Evolutionary conservation across 2,888 invertebrate species (phyloP).

Genomic region (Oxystoma pomonae): DNA sequence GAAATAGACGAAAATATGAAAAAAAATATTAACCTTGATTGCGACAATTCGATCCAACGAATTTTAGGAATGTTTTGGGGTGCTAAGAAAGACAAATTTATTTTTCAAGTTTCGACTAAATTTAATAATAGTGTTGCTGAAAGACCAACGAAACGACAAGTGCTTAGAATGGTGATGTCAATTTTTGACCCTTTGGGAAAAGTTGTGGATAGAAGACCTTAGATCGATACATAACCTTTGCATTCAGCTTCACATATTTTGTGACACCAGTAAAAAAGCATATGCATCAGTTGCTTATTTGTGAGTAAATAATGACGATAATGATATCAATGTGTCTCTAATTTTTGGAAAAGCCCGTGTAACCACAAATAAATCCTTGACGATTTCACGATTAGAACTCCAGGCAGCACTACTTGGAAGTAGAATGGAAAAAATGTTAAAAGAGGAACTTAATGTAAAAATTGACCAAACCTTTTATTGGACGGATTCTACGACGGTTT

Average conservation of each 20-base stretch:
- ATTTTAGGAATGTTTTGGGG: slow-evolving; percentile 17
- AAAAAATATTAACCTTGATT: not conserved
- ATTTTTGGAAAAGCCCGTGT: too few relatives aligned
- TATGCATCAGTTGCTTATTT: not conserved
- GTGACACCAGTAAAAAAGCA: too few relatives aligned
- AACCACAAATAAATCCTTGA: slow-evolving; percentile 20
- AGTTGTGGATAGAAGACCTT: too few relatives aligned
- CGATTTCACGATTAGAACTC: slow-evolving; percentile 30
- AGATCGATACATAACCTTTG: too few relatives aligned
- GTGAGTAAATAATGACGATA: not conserved
- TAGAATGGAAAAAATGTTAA: slow-evolving; percentile 18
- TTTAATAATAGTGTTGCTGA: not conserved
- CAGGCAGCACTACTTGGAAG: slow-evolving; percentile 15
- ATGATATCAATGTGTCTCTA: not conserved
- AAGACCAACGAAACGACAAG: slow-evolving; percentile 2
- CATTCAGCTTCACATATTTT: too few relatives aligned
- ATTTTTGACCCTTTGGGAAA: slow-evolving; percentile 5
- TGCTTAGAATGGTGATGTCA: not conserved
- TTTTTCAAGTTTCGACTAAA: slow-evolving; percentile 4
- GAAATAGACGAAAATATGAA: not conserved
- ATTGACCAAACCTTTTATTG: slow-evolving; percentile 25
- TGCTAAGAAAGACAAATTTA: not conserved
- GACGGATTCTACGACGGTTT: slow-evolving; percentile 32
- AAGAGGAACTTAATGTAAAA: slow-evolving; percentile 16
- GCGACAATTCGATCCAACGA: too few relatives aligned